phyloP scores from a whole-genome alignment of 2,113 vertebrate genomes.

The Takifugu bimaculatus region DNA sequence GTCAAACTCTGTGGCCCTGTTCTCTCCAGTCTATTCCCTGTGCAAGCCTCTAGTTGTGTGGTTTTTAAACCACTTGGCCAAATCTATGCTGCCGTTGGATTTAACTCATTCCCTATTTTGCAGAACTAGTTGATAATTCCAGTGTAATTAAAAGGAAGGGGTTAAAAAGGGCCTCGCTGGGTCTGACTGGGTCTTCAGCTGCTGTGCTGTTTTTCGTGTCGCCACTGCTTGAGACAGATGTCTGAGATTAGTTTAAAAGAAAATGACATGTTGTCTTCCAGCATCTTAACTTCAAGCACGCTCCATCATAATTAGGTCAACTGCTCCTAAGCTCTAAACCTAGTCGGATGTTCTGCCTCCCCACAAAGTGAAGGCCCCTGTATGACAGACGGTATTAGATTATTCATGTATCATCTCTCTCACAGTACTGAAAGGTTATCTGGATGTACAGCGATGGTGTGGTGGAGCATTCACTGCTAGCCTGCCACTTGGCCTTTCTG shows the following conservation, averaged over 20 bases:
- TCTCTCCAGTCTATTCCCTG: not conserved
- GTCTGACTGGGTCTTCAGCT: constrained; percentile 14
- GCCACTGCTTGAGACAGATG: constrained; percentile 49
- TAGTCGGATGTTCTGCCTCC: no score
- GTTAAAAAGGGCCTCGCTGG: constrained; percentile 3
- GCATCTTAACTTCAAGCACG: constrained; percentile 36
- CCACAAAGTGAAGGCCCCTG: no score
- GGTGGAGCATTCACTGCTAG: constrained; percentile 32
- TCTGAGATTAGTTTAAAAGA: constrained; percentile 52
- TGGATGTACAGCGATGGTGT: not conserved
- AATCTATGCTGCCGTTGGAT: constrained; percentile 32
- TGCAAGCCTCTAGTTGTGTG: not conserved
- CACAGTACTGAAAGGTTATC: not conserved
- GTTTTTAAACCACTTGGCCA: constrained; percentile 15
- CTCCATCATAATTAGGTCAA: constrained; percentile 58
- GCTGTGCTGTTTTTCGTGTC: constrained; percentile 21
- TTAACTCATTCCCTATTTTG: constrained; percentile 31
- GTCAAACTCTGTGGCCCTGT: no score
- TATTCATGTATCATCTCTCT: no score
- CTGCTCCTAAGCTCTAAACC: constrained; percentile 40
- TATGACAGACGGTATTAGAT: no score
- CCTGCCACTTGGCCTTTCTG: constrained; percentile 22
- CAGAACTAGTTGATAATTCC: constrained; percentile 38
- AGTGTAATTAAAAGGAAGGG: constrained; percentile 1
- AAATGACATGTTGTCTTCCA: constrained; percentile 27